Base-by-base conservation (phyloP, 2,888 invertebrate genomes). In the Leptinotarsa peninsularis region DNA sequence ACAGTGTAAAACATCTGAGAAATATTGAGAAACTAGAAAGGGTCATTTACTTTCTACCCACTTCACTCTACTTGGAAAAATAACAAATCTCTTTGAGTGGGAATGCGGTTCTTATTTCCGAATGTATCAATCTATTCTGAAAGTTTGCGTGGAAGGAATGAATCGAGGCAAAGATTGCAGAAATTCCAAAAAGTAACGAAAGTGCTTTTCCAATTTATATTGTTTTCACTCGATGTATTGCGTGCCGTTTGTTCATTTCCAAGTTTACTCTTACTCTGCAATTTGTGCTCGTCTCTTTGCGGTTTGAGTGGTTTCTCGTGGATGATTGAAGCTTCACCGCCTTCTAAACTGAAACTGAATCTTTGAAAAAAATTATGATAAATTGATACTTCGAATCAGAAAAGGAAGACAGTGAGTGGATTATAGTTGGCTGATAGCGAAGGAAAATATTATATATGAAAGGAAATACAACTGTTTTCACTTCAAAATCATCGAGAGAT, bases 211-310 rank as follows among this genome's bases (percentile, higher is more conserved):
- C 58, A 58, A 58, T 58, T 58, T 58, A 58, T 58, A 58, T 58
- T 58, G 58, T 58, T 58, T 58, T 58, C 58, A 58, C 58, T 4
- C 21, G 58, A 58, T 58, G 58, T 58, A 23, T 58, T 58, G 58
- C 58, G 58, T 58, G 58, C 58, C 58, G 23, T 58, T 58, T 58
- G 58, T 58, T 58, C 58, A 58, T 58, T 58, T 58, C 58, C 58
- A 58, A 23, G 58, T 58, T 58, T 23, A 15, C 58, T 23, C 23
- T 21, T 23, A 23, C 58, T 15, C 58, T 23, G 23, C 58, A 23
- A 58, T 58, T 58, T 58, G 58, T 58, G 18, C 23, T 5, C 58
- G 58, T 58, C 58, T 58, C 23, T 58, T 58, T 58, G 27, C 15
- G 23, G 58, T 23, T 58, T 58, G 15, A 58, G 58, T 58, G 58